Evolutionary conservation across 2,797 vertebrate species (phyloP).

Genomic region (Dallia pectoralis): DNA sequence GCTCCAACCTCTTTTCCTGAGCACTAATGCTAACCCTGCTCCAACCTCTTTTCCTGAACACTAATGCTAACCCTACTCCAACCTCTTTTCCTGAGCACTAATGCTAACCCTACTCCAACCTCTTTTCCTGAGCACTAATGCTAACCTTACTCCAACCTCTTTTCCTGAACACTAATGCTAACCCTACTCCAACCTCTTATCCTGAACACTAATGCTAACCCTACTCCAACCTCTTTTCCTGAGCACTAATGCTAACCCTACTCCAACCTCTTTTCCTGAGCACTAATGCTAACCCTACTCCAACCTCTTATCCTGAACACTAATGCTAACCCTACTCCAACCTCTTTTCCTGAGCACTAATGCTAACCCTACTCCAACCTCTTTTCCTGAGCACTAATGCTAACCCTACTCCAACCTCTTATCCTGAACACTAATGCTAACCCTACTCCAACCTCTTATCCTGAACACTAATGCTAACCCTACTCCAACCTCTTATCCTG

Average conservation of each 20-base stretch:
- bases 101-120: constrained; percentile 69
- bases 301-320: no score
- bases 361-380: constrained; percentile 70
- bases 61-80: constrained; percentile 65
- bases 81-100: no score
- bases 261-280: constrained; percentile 73
- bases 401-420: constrained; percentile 72
- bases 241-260: no score
- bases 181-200: constrained; percentile 72
- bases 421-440: no score
- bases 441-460: constrained; percentile 72
- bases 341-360: no score
- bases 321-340: constrained; percentile 67
- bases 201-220: no score
- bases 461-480: no score
- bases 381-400: no score
- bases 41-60: no score
- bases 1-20: constrained; percentile 73
- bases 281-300: constrained; percentile 64
- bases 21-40: no score
- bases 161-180: no score
- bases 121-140: no score
- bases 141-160: constrained; percentile 71
- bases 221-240: constrained; percentile 72
- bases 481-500: constrained; percentile 72